Evolutionary conservation across 2,888 invertebrate genomes (phyloP).

Genomic region (Mimachlamys varia): DNA sequence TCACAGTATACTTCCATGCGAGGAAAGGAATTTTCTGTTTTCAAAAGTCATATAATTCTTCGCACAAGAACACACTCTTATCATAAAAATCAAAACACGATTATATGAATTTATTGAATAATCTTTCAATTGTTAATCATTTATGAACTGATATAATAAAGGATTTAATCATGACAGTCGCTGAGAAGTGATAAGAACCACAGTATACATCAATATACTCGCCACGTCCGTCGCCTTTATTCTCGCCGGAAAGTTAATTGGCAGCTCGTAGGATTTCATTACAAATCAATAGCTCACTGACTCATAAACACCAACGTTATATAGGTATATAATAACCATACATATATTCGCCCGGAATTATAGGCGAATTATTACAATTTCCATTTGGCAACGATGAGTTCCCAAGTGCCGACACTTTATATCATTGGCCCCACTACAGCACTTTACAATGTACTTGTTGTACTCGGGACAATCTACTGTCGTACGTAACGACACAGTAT

Average conservation of each 20-base stretch:
- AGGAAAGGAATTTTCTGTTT: neutral
- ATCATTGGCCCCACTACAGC: neutral
- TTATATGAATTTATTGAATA: neutral
- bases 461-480: no score
- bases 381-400: neutral
- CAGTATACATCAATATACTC: neutral
- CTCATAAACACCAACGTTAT: slow-evolving; percentile 13
- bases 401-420: neutral
- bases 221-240: neutral
- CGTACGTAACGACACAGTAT: no score
- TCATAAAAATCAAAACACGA: neutral
- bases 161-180: neutral
- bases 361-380: slow-evolving; percentile 17
- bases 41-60: neutral
- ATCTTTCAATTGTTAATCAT: neutral
- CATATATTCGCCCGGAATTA: neutral
- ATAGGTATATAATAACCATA: slow-evolving; percentile 10
- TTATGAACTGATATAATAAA: neutral
- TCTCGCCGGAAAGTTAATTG: slow-evolving; percentile 16
- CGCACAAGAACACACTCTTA: neutral
- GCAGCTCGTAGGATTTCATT: slow-evolving; percentile 33
- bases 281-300: slow-evolving; percentile 19
- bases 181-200: neutral
- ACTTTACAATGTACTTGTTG: neutral
- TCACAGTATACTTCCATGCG: neutral